Conservation (phyloP, 2,113 vertebrate genomes). For the Eleginops maclovinus region DNA sequence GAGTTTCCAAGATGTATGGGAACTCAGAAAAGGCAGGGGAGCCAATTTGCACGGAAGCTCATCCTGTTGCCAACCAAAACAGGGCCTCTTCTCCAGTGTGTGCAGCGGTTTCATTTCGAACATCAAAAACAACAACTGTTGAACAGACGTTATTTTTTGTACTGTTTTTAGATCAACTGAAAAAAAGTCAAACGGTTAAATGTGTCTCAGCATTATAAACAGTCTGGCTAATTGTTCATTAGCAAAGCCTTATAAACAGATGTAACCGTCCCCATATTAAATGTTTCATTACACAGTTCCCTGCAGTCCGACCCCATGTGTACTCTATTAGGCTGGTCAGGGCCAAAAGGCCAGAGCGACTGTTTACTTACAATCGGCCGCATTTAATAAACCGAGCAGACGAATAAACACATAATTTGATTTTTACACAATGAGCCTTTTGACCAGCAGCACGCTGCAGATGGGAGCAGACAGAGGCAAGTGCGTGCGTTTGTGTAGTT, state of each 20-base stretch:
- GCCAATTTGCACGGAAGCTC: background rate
- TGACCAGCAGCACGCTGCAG: constrained; percentile 45
- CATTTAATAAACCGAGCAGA: constrained; percentile 60
- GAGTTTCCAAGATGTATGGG: constrained; percentile 16
- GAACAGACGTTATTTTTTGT: background rate
- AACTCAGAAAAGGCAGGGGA: background rate
- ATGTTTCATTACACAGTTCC: constrained; percentile 24
- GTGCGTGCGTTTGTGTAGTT: constrained; percentile 22
- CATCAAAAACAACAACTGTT: background rate
- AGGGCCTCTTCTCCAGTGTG: background rate
- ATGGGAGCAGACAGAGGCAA: constrained; percentile 27
- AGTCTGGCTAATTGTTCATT: too few species aligned
- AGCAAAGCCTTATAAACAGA: too few species aligned
- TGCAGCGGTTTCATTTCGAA: background rate
- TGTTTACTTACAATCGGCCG: constrained; percentile 70
- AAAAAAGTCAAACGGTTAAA: background rate
- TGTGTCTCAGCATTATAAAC: too few species aligned
- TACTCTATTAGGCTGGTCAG: constrained; percentile 39
- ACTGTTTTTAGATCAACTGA: background rate
- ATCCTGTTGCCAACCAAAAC: constrained; percentile 20
- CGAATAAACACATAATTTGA: constrained; percentile 68
- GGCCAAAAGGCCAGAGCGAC: constrained; percentile 54
- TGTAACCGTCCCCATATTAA: constrained; percentile 9
- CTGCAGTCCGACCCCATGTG: constrained; percentile 12
- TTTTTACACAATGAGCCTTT: constrained; percentile 76